Evolutionary conservation across 2,888 invertebrate species (phyloP).

Genomic region (Stenotaenia linearis): DNA sequence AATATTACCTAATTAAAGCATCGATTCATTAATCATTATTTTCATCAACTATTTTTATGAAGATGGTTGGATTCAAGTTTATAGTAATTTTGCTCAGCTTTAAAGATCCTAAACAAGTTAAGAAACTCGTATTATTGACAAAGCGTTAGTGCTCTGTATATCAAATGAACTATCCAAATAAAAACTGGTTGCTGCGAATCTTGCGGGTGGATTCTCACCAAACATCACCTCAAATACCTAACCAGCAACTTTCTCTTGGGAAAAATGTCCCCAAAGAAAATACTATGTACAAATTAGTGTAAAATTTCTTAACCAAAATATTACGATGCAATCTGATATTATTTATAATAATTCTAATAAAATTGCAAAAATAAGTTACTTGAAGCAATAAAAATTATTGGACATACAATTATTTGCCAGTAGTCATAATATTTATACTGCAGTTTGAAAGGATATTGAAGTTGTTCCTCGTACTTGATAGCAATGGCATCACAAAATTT

Average conservation of each 20-base stretch:
- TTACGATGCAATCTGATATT: neutral
- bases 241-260: slow-evolving; percentile 22
- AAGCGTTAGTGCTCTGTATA: slow-evolving; percentile 26
- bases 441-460: neutral
- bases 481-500: neutral
- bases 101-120: slow-evolving; percentile 6
- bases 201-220: slow-evolving; percentile 22
- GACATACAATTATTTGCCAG: neutral
- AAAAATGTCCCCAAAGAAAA: neutral
- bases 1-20: neutral
- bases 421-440: neutral
- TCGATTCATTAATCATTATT: neutral
- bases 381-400: neutral
- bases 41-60: neutral
- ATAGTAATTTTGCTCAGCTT: neutral
- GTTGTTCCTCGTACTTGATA: neutral
- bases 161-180: slow-evolving; percentile 26
- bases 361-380: neutral
- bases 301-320: neutral
- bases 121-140: slow-evolving; percentile 21
- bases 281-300: no score
- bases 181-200: slow-evolving; percentile 19
- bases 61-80: neutral
- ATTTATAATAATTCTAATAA: neutral
- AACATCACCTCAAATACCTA: slow-evolving; percentile 2